Evolutionary conservation across 2,113 vertebrate species (phyloP).

Genomic region (Aythya baeri): DNA sequence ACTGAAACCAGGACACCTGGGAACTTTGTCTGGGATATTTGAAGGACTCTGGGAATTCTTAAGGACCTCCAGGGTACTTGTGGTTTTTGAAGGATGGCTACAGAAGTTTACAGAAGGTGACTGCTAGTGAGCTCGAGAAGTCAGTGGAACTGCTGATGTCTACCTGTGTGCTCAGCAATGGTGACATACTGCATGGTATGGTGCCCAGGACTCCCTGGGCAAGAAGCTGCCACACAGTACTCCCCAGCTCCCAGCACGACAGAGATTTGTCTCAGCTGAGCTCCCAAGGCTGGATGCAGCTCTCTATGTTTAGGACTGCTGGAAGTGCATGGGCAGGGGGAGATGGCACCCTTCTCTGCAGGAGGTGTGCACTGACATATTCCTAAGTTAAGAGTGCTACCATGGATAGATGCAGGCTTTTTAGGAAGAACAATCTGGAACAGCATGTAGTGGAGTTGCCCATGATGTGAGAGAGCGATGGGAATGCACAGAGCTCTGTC

Average conservation of each 20-base stretch:
- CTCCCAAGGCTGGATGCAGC: rapidly evolving
- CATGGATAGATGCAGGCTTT: not conserved
- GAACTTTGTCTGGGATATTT: not conserved
- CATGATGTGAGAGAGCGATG: not conserved
- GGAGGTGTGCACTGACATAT: not conserved
- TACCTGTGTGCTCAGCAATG: not conserved
- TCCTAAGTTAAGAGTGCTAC: not conserved
- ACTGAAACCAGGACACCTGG: too few relatives aligned
- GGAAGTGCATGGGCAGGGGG: not conserved
- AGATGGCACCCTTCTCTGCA: not conserved
- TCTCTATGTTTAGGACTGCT: not conserved
- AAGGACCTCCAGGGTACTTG: not conserved
- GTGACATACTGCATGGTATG: not conserved
- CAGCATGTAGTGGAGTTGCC: not conserved
- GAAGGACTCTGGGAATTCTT: not conserved
- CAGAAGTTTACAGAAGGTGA: not conserved
- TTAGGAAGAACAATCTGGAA: not conserved
- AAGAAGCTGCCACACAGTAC: not conserved
- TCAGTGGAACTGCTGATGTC: not conserved
- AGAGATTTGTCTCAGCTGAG: not conserved
- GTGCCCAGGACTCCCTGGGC: not conserved
- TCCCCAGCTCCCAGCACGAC: not conserved
- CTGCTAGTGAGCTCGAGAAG: rapidly evolving
- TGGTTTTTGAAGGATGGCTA: not conserved
- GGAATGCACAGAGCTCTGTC: not conserved